These are phyloP conservation scores for Anagyrus pseudococci DNA, from an alignment of 2,888 invertebrate species.

Conservation along the genomic window DNA sequence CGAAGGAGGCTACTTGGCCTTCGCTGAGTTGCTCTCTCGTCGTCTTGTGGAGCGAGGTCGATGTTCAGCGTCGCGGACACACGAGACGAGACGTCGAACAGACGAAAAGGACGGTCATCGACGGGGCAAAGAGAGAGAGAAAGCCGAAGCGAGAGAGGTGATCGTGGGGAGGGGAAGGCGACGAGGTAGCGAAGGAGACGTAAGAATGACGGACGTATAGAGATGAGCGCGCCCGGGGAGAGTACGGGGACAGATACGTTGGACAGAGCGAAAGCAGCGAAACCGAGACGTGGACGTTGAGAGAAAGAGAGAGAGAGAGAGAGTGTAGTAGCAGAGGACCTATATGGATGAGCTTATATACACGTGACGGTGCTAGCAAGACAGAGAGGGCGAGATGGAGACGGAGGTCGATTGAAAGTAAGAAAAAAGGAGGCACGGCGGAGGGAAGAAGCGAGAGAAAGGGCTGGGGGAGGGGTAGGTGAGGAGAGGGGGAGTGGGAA, in stretches of 20 bases:
- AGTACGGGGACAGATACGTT: conserved; percentile 12
- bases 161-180: background rate
- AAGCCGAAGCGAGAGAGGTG: conserved; percentile 1
- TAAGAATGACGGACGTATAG: conserved; percentile 33
- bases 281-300: background rate
- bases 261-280: conserved; percentile 9
- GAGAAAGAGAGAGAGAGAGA: background rate
- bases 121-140: conserved; percentile 1
- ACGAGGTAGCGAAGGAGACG: conserved; percentile 31
- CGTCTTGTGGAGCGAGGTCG: conserved; percentile 28
- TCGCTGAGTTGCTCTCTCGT: conserved; percentile 2
- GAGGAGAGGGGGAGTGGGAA: conserved; percentile 39
- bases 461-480: conserved; percentile 22
- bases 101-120: background rate
- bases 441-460: background rate
- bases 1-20: conserved; percentile 19
- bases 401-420: conserved; percentile 27
- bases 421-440: too few relatives aligned
- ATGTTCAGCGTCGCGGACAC: conserved; percentile 14
- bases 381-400: conserved; percentile 12
- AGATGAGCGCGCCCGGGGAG: conserved; percentile 28
- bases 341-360: background rate
- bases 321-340: too few relatives aligned
- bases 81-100: conserved; percentile 1
- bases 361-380: background rate